Conservation (phyloP, 2,797 vertebrate genomes). For the Gorsachius magnificus region DNA sequence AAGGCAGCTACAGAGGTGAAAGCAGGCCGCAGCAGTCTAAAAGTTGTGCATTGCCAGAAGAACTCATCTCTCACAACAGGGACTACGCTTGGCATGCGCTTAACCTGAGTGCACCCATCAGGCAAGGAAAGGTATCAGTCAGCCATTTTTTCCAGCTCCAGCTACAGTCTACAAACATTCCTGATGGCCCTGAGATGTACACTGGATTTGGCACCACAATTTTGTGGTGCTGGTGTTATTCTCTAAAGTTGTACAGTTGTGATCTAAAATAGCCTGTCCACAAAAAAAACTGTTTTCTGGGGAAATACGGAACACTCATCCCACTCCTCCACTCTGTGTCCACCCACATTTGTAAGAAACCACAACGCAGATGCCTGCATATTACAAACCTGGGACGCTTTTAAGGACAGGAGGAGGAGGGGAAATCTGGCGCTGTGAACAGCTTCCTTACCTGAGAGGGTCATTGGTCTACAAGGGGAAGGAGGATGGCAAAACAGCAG, state of each 20-base stretch:
- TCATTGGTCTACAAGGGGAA: neutral
- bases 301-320: fast-evolving
- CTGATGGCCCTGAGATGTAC: neutral
- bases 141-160: neutral
- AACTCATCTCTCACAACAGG: neutral
- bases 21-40: neutral
- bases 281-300: neutral
- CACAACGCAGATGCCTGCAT: neutral
- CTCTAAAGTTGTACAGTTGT: neutral
- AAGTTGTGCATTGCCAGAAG: neutral
- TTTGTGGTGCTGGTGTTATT: neutral
- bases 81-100: neutral
- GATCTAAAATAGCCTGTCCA: neutral
- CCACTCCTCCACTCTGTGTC: fast-evolving
- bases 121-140: neutral
- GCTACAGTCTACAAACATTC: neutral
- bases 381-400: neutral
- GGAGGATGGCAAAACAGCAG: neutral
- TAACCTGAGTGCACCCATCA: neutral
- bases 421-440: neutral
- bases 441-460: neutral
- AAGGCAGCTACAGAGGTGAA: neutral
- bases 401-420: neutral
- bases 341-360: neutral
- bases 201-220: neutral